phyloP scores from a whole-genome alignment of 2,113 vertebrate genomes.

The Trochalopteron elliotii region DNA sequence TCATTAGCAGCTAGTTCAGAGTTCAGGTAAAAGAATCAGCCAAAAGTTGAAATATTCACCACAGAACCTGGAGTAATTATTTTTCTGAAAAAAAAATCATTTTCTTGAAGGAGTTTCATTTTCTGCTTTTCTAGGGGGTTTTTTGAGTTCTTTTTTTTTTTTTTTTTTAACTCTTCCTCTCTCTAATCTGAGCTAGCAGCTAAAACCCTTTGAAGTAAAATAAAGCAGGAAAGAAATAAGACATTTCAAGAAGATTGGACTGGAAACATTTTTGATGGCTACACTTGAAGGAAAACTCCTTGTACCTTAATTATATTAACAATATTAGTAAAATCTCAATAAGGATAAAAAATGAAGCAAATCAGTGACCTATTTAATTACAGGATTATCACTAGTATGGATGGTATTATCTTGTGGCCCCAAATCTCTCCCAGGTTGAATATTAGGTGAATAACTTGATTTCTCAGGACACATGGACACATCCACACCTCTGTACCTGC shows the following conservation, averaged over 20 bases:
- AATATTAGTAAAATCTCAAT: neutral
- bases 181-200: neutral
- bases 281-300: neutral
- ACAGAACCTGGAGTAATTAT: neutral
- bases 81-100: neutral
- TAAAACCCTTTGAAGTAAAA: neutral
- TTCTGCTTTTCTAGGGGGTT: neutral
- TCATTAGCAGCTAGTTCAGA: neutral
- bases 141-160: neutral
- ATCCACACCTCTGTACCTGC: neutral
- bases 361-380: neutral
- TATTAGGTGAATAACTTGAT: neutral
- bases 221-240: neutral
- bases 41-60: neutral
- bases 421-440: neutral
- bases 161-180: neutral
- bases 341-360: neutral
- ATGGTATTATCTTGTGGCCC: neutral
- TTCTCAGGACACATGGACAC: neutral
- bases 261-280: neutral
- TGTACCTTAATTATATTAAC: neutral
- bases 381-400: neutral
- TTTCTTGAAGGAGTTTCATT: neutral
- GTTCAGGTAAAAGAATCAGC: neutral
- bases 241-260: neutral